A percentile compares a stretch with the other conserved stretches of the same genome.
phyloP scores from a whole-genome alignment of 1,140 invertebrate genomes.

The Zaprionus gabonicus region DNA sequence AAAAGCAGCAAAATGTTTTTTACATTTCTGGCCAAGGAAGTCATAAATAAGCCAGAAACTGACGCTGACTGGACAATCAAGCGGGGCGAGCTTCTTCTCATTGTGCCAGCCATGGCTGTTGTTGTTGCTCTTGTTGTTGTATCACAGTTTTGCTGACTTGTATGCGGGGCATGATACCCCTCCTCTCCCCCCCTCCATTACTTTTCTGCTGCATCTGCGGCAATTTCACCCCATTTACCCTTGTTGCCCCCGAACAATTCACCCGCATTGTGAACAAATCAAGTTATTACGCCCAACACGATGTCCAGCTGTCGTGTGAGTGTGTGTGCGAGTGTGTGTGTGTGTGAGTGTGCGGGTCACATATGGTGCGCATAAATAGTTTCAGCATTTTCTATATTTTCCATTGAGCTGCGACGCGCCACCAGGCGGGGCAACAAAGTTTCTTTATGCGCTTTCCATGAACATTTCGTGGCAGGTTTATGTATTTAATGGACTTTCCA shows the following conservation, averaged over 20 bases:
- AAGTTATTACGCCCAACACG: slow-evolving; percentile 72
- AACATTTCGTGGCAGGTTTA: slow-evolving; percentile 83
- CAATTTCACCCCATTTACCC: slow-evolving; percentile 32
- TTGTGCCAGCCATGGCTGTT: slow-evolving; percentile 36
- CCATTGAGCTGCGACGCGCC: slow-evolving; percentile 59
- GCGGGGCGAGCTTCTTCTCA: slow-evolving; percentile 39
- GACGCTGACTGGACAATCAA: slow-evolving; percentile 71
- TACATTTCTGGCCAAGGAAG: slow-evolving; percentile 72
- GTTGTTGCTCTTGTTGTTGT: slow-evolving; percentile 17
- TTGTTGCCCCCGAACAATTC: slow-evolving; percentile 18
- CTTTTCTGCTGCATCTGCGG: slow-evolving; percentile 70
- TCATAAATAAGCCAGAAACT: slow-evolving; percentile 73
- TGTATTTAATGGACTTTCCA: slow-evolving; percentile 82
- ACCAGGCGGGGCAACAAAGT: slow-evolving; percentile 59
- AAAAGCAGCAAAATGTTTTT: slow-evolving; percentile 68
- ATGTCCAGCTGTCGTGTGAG: slow-evolving; percentile 11
- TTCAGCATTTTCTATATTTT: slow-evolving; percentile 57
- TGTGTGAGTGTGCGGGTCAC: slow-evolving; percentile 57
- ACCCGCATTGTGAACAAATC: slow-evolving; percentile 75
- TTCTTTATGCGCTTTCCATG: slow-evolving; percentile 82
- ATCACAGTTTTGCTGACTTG: slow-evolving; percentile 46
- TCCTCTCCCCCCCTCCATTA: not conserved
- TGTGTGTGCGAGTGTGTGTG: not conserved
- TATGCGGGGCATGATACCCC: slow-evolving; percentile 54
- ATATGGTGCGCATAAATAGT: slow-evolving; percentile 80